Base-by-base conservation (phyloP, 2,113 vertebrate genomes). In the Hylia prasina region DNA sequence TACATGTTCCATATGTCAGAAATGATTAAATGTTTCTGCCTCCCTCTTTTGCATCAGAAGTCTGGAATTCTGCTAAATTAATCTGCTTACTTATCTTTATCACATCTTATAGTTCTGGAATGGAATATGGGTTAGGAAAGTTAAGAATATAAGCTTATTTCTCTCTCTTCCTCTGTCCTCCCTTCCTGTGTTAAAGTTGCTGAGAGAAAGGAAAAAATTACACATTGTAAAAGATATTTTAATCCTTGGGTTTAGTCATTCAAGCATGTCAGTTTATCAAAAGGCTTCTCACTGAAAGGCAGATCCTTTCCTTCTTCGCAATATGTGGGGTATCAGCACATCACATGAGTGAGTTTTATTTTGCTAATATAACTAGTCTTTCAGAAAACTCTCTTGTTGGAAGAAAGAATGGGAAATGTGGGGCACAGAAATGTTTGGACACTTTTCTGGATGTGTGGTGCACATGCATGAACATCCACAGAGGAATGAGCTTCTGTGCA, bases 81-180 rank as follows among this genome's bases (percentile, higher is more conserved):
- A 97, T 95, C 94, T 95, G 76, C 95, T 97, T 94, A 96, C 92
- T 93, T 96, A 92, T 91, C 91, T 96, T 97, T 96, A 93, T 87
- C 84, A 88, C 95, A 92, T 96, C 94, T 96, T 96, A 94, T 44
- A 80, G 89, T 87, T 95, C 80, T 92, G 88, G 72, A 95, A 94
- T 85, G 88, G 80, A 96, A 95, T 93, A 89, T 93, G 87, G 78
- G 87, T 90, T 91, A 89, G 61, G 65, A 89, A 94, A 95, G 79
- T 93, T 93, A 90, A 96, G 92, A 93, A 94, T 90, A 94, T 94
- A 94, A 95, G 92, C 84, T 86, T 90, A 82, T 96, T 95, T 91
- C 66, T 84, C 50, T 88, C 56, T 92, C 57, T 87, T 80, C 77
- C 24, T 63, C 80, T 78, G 68, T 51, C 30, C 5, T 66, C 54